These are phyloP conservation scores for Drosophila jambulina DNA, from an alignment of 1,140 invertebrate species.

Conservation along the genomic window DNA sequence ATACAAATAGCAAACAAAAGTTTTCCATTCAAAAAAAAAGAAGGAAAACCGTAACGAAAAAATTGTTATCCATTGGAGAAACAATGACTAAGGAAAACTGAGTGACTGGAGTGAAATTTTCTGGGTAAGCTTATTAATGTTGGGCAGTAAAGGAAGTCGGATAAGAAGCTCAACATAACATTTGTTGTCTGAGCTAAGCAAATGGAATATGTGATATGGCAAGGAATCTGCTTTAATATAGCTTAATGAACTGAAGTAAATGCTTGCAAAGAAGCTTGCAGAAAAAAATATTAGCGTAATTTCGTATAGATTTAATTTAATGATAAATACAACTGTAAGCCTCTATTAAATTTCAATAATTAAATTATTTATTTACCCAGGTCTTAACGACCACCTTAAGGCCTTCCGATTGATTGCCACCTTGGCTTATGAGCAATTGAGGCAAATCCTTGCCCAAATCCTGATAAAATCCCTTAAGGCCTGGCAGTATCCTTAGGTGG, in stretches of 20 bases:
- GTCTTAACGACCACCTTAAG: background rate
- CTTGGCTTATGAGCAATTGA: background rate
- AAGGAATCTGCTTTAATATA: background rate
- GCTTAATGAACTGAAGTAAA: background rate
- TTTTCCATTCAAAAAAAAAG: constrained; percentile 25
- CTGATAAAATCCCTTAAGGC: background rate
- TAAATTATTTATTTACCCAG: background rate
- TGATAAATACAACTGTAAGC: too few relatives aligned
- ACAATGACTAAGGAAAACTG: constrained; percentile 40
- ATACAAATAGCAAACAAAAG: constrained; percentile 52
- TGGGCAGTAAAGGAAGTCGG: background rate
- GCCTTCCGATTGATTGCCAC: too few relatives aligned
- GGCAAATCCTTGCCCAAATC: background rate
- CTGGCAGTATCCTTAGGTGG: background rate
- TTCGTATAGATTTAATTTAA: too few relatives aligned
- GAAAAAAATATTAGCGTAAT: too few relatives aligned
- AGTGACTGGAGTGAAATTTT: constrained; percentile 46
- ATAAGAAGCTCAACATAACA: constrained; percentile 19
- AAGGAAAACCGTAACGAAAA: constrained; percentile 12
- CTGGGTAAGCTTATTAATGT: constrained; percentile 20
- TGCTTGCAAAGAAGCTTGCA: background rate
- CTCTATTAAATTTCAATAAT: background rate
- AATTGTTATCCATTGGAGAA: constrained; percentile 40
- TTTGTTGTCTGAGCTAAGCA: constrained; percentile 13
- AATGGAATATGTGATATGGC: background rate